Evolutionary conservation across 37 sponge, comb jelly and placozoan genomes (phyloP).

Genomic region (Crambe crambe): DNA sequence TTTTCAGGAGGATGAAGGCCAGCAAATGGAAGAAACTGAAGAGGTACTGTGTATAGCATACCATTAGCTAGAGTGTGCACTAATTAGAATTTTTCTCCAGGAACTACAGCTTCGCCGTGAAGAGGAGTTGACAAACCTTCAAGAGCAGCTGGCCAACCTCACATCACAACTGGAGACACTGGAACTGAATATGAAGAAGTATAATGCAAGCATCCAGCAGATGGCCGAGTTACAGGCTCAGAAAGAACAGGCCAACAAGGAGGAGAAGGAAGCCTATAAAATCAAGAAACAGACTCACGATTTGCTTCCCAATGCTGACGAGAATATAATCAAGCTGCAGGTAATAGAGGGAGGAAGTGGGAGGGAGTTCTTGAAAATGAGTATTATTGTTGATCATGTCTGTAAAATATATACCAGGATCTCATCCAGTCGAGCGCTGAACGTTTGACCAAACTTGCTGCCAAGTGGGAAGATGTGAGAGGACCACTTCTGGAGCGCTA

Average conservation of each 20-base stretch:
- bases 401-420: conserved; percentile 46
- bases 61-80: not conserved
- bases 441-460: conserved; percentile 66
- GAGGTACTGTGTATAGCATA: conserved; percentile 21
- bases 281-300: conserved; percentile 83
- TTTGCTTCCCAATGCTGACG: conserved; percentile 86
- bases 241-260: conserved; percentile 54
- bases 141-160: conserved; percentile 63
- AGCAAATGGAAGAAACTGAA: conserved; percentile 53
- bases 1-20: conserved; percentile 48
- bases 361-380: too few relatives aligned
- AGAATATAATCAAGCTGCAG: conserved; percentile 78
- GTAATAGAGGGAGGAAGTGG: too few relatives aligned
- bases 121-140: conserved; percentile 68
- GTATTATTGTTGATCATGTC: too few relatives aligned
- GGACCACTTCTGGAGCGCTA: conserved; percentile 61
- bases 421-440: conserved; percentile 75
- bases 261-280: conserved; percentile 75
- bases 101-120: conserved; percentile 79
- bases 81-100: conserved; percentile 7
- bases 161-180: conserved; percentile 70
- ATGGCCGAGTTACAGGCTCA: conserved; percentile 48
- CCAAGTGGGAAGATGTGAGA: conserved; percentile 80
- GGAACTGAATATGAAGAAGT: conserved; percentile 84
- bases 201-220: conserved; percentile 48